A percentile compares a stretch with the other conserved stretches of the same genome.
Evolutionary conservation across 30 jellyfish, hydroid and myxozoan species (phyloP).

Genomic region (Pseudorhiza aurosa): DNA sequence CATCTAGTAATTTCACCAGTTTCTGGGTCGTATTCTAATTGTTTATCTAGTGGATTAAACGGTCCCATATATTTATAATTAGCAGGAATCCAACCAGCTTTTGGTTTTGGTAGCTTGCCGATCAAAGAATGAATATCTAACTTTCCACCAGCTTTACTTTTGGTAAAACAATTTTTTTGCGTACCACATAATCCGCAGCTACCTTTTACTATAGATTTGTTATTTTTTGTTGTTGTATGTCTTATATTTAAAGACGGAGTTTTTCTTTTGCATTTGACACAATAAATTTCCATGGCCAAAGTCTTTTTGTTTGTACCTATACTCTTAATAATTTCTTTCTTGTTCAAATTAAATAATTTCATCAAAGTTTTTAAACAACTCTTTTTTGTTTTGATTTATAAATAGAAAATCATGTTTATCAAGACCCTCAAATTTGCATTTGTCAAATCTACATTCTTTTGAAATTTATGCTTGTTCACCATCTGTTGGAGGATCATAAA

Average conservation of each 20-base stretch:
- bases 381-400: background rate
- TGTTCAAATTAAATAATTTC: too few relatives aligned
- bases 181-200: background rate
- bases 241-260: too few relatives aligned
- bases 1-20: background rate
- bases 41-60: background rate
- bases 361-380: background rate
- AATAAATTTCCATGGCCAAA: background rate
- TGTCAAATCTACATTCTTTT: background rate
- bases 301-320: too few relatives aligned
- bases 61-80: background rate
- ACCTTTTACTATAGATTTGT: background rate
- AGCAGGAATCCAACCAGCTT: background rate
- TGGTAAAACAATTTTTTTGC: background rate
- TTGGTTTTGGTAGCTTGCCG: constrained; percentile 3
- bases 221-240: background rate
- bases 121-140: background rate
- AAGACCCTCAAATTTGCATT: background rate
- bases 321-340: too few relatives aligned
- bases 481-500: background rate
- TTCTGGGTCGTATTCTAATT: background rate
- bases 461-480: background rate
- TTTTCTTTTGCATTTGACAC: too few relatives aligned
- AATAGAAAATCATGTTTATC: background rate
- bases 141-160: background rate